Conservation (phyloP, 1,140 invertebrate genomes). For the Doryteuthis pealeii region DNA sequence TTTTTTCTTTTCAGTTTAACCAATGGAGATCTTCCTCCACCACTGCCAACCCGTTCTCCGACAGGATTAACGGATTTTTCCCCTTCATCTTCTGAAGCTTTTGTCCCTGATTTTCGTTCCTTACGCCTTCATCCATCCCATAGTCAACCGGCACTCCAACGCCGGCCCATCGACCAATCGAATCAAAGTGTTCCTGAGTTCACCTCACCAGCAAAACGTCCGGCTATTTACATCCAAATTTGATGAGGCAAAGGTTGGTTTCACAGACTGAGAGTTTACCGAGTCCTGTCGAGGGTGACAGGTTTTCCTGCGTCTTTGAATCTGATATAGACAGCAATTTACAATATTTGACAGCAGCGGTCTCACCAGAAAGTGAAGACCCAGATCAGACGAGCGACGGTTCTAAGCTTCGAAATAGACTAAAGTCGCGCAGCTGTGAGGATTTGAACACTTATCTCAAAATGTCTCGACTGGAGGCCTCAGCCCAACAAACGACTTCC, state of each 20-base stretch:
- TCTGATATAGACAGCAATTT: background rate
- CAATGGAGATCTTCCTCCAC: constrained; percentile 13
- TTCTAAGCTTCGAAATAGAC: constrained; percentile 12
- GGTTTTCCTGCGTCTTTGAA: background rate
- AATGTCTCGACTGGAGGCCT: constrained; percentile 15
- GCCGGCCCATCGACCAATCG: background rate
- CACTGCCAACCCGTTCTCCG: constrained; percentile 14
- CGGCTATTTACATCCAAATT: constrained; percentile 38
- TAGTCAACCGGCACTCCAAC: constrained; percentile 29
- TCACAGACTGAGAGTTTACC: background rate
- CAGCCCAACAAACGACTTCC: constrained; percentile 23
- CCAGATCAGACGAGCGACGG: background rate
- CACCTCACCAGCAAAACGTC: constrained; percentile 24
- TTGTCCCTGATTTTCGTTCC: background rate
- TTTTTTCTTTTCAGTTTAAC: background rate
- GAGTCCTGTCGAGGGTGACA: background rate
- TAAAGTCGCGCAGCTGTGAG: constrained; percentile 51
- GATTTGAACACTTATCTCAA: constrained; percentile 45
- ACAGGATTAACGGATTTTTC: background rate
- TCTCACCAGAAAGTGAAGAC: background rate
- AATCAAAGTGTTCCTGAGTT: constrained; percentile 22
- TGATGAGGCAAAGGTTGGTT: constrained; percentile 21
- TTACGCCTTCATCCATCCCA: constrained; percentile 18
- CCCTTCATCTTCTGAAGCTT: constrained; percentile 1
- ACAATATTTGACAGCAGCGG: background rate